Conservation (phyloP, 2,797 vertebrate species). For the Diplodus sargus region DNA sequence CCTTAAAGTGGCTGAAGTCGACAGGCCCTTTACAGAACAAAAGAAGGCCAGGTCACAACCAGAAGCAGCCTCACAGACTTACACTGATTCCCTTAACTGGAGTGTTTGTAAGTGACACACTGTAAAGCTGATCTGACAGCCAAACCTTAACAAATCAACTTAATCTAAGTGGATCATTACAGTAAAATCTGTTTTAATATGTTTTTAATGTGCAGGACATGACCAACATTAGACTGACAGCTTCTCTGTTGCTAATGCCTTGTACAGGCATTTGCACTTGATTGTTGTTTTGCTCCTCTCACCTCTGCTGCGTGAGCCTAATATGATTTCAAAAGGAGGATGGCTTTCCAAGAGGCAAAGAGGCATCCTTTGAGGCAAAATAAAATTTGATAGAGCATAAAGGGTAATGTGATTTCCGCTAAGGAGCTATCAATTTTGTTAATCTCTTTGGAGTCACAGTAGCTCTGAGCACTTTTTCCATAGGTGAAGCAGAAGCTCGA, state of each 20-base stretch:
- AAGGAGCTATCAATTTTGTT: slow-evolving; percentile 65
- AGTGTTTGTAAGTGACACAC: slow-evolving; percentile 10
- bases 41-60: slow-evolving; percentile 39
- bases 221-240: slow-evolving; percentile 22
- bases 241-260: slow-evolving; percentile 24
- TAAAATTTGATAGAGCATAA: slow-evolving; percentile 70
- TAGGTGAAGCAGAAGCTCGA: slow-evolving; percentile 17
- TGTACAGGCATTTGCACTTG: slow-evolving; percentile 43
- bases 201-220: slow-evolving; percentile 41
- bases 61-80: slow-evolving; percentile 30
- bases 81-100: slow-evolving; percentile 9
- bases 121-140: slow-evolving; percentile 29
- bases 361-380: slow-evolving; percentile 66
- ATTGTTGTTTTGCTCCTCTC: slow-evolving; percentile 59
- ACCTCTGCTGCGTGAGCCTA: slow-evolving; percentile 37
- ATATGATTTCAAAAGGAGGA: slow-evolving; percentile 58
- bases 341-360: slow-evolving; percentile 51
- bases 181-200: slow-evolving; percentile 45
- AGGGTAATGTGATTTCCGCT: slow-evolving; percentile 64
- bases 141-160: slow-evolving; percentile 22
- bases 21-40: slow-evolving; percentile 54
- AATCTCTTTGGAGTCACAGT: slow-evolving; percentile 51
- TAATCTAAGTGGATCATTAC: slow-evolving; percentile 43
- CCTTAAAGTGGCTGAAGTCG: slow-evolving; percentile 62
- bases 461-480: slow-evolving; percentile 31